Conservation (phyloP, 2,888 invertebrate species). For the Arge pagana region DNA sequence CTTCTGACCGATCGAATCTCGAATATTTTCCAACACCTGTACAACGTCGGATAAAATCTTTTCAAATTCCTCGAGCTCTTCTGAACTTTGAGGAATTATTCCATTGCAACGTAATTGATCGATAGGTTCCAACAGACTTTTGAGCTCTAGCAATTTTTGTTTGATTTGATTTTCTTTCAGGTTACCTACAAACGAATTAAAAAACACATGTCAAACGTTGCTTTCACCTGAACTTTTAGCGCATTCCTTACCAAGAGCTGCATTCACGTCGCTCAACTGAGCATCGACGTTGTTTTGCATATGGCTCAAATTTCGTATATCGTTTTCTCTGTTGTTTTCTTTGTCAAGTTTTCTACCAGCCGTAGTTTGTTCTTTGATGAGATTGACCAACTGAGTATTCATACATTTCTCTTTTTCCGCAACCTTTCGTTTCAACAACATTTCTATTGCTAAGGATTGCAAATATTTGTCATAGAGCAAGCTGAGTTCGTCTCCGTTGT, state of each 20-base stretch:
- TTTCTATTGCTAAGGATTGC: slow-evolving; percentile 29
- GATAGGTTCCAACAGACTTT: slow-evolving; percentile 31
- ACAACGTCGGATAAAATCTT: slow-evolving; percentile 28
- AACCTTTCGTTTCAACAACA: slow-evolving; percentile 34
- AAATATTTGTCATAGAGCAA: slow-evolving; percentile 39
- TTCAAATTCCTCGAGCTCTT: slow-evolving; percentile 27
- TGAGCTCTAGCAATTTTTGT: slow-evolving; percentile 29
- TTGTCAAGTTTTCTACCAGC: slow-evolving; percentile 31
- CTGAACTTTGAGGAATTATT: slow-evolving; percentile 35
- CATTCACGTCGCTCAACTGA: slow-evolving; percentile 28
- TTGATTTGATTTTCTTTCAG: slow-evolving; percentile 24
- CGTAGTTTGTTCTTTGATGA: slow-evolving; percentile 33
- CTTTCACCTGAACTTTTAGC: too few relatives aligned
- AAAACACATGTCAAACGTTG: background rate
- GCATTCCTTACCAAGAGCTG: background rate
- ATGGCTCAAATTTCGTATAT: slow-evolving; percentile 30
- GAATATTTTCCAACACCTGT: slow-evolving; percentile 29
- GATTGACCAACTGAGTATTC: slow-evolving; percentile 30
- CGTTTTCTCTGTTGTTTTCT: slow-evolving; percentile 33
- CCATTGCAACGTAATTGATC: slow-evolving; percentile 37
- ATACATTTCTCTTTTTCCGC: slow-evolving; percentile 30
- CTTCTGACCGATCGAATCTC: slow-evolving; percentile 29
- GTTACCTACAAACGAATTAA: slow-evolving; percentile 28
- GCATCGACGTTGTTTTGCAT: slow-evolving; percentile 35
- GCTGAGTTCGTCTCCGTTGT: slow-evolving; percentile 31